These are phyloP conservation scores for Dorcus parallelipipedus DNA, from an alignment of 2,888 invertebrate genomes.

Conservation along the genomic window DNA sequence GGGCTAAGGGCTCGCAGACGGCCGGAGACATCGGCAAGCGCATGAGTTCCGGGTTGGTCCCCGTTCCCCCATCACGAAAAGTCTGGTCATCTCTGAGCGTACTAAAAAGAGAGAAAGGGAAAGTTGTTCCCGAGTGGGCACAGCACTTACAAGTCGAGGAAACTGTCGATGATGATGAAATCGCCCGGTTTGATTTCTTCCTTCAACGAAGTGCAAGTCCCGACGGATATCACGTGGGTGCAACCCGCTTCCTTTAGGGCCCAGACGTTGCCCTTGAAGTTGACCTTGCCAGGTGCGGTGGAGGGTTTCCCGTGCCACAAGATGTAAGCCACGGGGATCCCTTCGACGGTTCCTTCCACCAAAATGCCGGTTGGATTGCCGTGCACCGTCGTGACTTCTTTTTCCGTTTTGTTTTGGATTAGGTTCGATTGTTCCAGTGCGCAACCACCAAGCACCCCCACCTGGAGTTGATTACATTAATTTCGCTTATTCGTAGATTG, in stretches of 20 bases:
- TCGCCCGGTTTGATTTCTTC: slow-evolving; percentile 86
- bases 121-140: neutral
- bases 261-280: slow-evolving; percentile 96
- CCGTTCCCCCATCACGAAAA: slow-evolving; percentile 76
- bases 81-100: slow-evolving; percentile 67
- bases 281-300: slow-evolving; percentile 80
- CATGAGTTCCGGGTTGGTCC: slow-evolving; percentile 71
- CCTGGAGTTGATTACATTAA: slow-evolving; percentile 51
- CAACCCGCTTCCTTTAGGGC: slow-evolving; percentile 83
- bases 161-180: slow-evolving; percentile 82
- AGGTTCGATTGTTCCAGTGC: slow-evolving; percentile 90
- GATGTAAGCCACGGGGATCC: slow-evolving; percentile 69
- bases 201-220: slow-evolving; percentile 88
- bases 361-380: slow-evolving; percentile 76
- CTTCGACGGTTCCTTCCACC: slow-evolving; percentile 71
- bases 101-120: slow-evolving; percentile 40
- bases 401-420: slow-evolving; percentile 66
- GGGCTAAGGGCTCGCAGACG: slow-evolving; percentile 72
- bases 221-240: slow-evolving; percentile 89
- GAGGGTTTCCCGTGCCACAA: slow-evolving; percentile 70
- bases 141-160: slow-evolving; percentile 67
- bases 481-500: too few relatives aligned
- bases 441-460: slow-evolving; percentile 96
- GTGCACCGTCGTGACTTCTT: slow-evolving; percentile 69
- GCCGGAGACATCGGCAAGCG: slow-evolving; percentile 92